Base-by-base conservation (phyloP, 1,140 invertebrate genomes). In the Elymnias hypermnestra region DNA sequence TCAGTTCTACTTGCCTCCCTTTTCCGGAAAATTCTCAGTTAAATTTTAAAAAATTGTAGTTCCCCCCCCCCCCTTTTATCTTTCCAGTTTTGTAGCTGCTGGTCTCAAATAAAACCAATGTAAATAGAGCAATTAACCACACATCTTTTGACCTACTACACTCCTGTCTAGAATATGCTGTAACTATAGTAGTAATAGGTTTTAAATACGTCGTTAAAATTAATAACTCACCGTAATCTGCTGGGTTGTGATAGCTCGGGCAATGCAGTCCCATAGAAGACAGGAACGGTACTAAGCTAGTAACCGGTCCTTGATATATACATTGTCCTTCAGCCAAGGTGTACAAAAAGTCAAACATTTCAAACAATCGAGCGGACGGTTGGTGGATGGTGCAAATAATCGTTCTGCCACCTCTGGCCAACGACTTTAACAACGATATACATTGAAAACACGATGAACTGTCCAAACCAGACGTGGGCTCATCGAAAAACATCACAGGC, bases 381-480 rank as follows among this genome's bases (percentile, higher is more conserved):
- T 99, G 98, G 87, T 99, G 98, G 57, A 99, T 98, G 2, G 97
- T 99, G 70, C 97, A 98, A 45, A 99, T 95, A 39, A 99, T 97
- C 0, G 97, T 98, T 48, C 97, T 89, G 0, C 97, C 97, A 18
- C 95, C 95, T 14, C 92, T 89, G 0, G 97, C 95, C 33, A 99
- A 76, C n/a, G 92, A 93, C 87, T 97, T 94, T 57, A 97, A 76
- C 31, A 96, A 71, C 6, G 93, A 92, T 31, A 98, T 95, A 72
- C 96, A 98, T 78, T 98, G 96, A 72, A 95, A 97, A 78, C 95
- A 97, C 0, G 95, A 97, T 0, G 95, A 96, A 60, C 95, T 97
- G 79, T 98, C 97, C 70, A 98, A 84, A 8, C 97, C 97, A 61
- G 96, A 97, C 0, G 97, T 99, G 0, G 97, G 97, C 76, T 99